Base-by-base conservation (phyloP, 2,888 invertebrate species). In the Anoncus sp. region DNA sequence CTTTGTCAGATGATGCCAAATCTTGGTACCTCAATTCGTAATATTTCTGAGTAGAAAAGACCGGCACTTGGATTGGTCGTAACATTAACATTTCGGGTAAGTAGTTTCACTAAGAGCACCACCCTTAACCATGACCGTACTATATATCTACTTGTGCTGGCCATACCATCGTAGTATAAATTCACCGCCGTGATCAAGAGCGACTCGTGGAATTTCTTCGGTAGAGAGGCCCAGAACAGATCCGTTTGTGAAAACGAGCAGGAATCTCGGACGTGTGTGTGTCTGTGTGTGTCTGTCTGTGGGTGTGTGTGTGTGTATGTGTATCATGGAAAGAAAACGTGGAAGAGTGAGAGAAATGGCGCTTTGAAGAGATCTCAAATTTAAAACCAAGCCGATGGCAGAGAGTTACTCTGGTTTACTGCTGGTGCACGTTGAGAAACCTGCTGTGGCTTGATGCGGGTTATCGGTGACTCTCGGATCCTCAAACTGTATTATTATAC, bases 401-500 rank as follows among this genome's bases (percentile, higher is more conserved):
- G 67, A 73, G 63, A 51, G 67, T 63, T 77, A 63, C 73, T 67
- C 49, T 40, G 77, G 73, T 73, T 73, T 67, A 77, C 77, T 69
- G 57, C 67, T 67, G 63, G 63, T 73, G 67, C 77, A 73, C 67
- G 73, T 63, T 51, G 57, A 43, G 62, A 73, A 77, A 40, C n/a
- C 62, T 51, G 57, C 49, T 20, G 57, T 57, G 40, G 45, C 62
- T 73, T 63, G 73, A 73, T 73, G 73, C 65, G 62, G 77, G 62
- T 73, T 77, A 77, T 73, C 77, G 73, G 62, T 57, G 51, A 59
- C 71, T 69, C 73, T 63, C 24, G 62, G 63, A 77, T 73, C 73
- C 57, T 24, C 67, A 69, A 77, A 77, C 67, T 69, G 63, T 76
- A 81, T 79, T 77, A 79, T 81, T 79, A 81, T 81, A 80, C 80